These are phyloP conservation scores for Sarcophaga subvicina DNA, from an alignment of 2,888 invertebrate genomes.

Conservation along the genomic window DNA sequence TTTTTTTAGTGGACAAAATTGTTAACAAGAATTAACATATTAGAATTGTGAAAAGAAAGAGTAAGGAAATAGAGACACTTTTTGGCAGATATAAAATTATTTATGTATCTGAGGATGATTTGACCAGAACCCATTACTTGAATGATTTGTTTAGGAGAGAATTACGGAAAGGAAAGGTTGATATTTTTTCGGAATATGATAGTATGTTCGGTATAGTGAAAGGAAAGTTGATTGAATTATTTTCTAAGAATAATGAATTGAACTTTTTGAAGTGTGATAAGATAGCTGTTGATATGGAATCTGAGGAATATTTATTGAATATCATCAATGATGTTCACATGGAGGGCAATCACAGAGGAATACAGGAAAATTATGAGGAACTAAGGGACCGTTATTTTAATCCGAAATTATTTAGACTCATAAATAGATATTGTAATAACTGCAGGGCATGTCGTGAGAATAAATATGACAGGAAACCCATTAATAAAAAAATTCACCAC, in stretches of 20 bases:
- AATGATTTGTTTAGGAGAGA: conserved; percentile 50
- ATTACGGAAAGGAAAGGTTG: conserved; percentile 47
- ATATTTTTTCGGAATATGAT: conserved; percentile 39
- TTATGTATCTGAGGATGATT: conserved; percentile 46
- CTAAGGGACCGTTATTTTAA: background rate
- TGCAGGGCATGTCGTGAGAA: background rate
- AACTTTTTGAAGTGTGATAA: conserved; percentile 8
- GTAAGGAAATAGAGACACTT: conserved; percentile 35
- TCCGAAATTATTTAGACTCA: conserved; percentile 2
- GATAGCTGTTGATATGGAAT: conserved; percentile 1
- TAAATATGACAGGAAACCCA: conserved; percentile 36
- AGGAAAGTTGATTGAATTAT: too few relatives aligned
- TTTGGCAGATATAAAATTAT: conserved; percentile 54
- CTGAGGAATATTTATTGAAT: conserved; percentile 9
- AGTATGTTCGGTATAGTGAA: too few relatives aligned
- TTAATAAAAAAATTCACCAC: conserved; percentile 9
- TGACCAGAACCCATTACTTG: conserved; percentile 36
- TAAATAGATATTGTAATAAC: conserved; percentile 19
- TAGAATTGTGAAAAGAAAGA: conserved; percentile 44
- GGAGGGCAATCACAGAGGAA: conserved; percentile 5
- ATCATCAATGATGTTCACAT: background rate
- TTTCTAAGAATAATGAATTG: background rate
- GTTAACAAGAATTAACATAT: conserved; percentile 49
- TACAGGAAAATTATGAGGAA: conserved; percentile 12
- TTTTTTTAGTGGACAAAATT: conserved; percentile 4